Evolutionary conservation across 2,113 vertebrate species (phyloP).

Genomic region (Papio anubis): DNA sequence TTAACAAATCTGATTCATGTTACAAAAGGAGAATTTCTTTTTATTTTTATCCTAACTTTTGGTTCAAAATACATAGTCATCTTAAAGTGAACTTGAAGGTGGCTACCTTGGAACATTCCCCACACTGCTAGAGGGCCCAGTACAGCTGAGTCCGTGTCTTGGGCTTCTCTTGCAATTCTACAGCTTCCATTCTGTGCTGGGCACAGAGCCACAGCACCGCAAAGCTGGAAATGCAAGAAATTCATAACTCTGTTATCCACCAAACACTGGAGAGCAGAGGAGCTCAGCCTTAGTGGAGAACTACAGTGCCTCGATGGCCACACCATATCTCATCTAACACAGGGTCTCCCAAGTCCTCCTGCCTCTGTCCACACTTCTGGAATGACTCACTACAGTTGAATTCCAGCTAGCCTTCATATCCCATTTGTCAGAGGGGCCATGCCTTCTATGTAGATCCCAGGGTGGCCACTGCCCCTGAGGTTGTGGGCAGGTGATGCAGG

Average conservation of each 20-base stretch:
- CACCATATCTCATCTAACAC: too few relatives aligned
- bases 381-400: neutral
- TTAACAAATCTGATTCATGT: neutral
- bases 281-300: neutral
- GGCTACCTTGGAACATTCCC: neutral
- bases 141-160: neutral
- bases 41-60: neutral
- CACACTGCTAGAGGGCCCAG: neutral
- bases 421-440: neutral
- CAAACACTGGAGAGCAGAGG: neutral
- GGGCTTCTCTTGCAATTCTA: neutral
- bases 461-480: neutral
- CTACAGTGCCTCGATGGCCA: too few relatives aligned
- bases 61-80: neutral
- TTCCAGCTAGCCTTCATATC: neutral
- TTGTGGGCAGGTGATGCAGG: neutral
- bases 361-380: neutral
- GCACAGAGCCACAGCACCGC: neutral
- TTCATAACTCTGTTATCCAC: neutral
- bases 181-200: neutral
- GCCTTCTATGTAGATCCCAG: neutral
- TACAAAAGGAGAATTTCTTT: neutral
- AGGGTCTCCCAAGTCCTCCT: neutral
- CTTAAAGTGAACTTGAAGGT: neutral
- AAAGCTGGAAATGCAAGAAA: neutral